phyloP scores from a whole-genome alignment of 64 coral and sea anemone genomes.

The Porites australiensis region DNA sequence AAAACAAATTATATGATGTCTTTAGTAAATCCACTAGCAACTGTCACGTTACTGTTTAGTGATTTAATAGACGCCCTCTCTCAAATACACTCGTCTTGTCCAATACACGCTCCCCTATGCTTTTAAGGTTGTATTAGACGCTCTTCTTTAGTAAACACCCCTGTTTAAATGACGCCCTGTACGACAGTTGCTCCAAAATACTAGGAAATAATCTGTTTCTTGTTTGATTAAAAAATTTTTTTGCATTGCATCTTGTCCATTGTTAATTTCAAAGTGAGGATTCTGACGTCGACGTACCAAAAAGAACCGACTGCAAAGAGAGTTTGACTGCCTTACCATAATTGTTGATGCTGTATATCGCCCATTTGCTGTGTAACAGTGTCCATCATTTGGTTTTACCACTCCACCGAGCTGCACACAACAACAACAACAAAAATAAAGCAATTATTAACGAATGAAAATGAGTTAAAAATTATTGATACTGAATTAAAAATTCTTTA shows the following conservation, averaged over 20 bases:
- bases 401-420: constrained; percentile 86
- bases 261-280: too few species aligned
- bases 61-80: too few species aligned
- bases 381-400: constrained; percentile 76
- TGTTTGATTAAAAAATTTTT: too few species aligned
- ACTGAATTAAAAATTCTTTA: not conserved
- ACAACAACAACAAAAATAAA: not conserved
- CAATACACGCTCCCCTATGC: too few species aligned
- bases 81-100: too few species aligned
- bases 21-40: not conserved
- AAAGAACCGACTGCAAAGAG: not conserved
- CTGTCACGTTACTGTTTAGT: too few species aligned
- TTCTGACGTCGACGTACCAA: not conserved
- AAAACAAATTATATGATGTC: not conserved
- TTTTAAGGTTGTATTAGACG: too few species aligned
- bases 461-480: not conserved
- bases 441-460: not conserved
- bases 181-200: too few species aligned
- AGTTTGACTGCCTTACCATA: constrained; percentile 49
- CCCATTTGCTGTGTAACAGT: constrained; percentile 58
- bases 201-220: too few species aligned
- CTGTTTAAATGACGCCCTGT: too few species aligned
- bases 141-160: too few species aligned
- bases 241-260: too few species aligned
- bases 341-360: constrained; percentile 65